phyloP scores from a whole-genome alignment of 2,888 invertebrate species.

The Pteria penguin region DNA sequence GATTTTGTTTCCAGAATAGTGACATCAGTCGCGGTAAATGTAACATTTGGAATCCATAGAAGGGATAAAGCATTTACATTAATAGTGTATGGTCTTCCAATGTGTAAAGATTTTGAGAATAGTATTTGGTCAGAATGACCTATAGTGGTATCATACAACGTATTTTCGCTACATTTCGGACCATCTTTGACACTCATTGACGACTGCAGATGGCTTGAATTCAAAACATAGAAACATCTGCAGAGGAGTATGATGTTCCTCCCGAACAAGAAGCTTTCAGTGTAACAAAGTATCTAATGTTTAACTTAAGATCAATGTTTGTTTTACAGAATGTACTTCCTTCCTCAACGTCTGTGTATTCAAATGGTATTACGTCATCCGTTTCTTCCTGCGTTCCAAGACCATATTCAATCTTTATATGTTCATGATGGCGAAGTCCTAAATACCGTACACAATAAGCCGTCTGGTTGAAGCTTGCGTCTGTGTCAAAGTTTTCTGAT shows the following conservation, averaged over 20 bases:
- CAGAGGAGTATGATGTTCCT: constrained; percentile 33
- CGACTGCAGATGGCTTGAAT: constrained; percentile 1
- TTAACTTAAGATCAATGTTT: neutral
- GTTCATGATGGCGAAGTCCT: constrained; percentile 22
- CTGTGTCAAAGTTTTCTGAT: constrained; percentile 6
- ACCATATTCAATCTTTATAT: constrained; percentile 17
- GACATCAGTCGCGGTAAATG: too few species aligned
- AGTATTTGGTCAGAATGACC: too few species aligned
- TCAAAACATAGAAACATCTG: constrained; percentile 44
- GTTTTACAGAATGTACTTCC: neutral
- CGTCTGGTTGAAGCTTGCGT: constrained; percentile 2
- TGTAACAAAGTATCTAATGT: constrained; percentile 5
- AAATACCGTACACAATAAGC: constrained; percentile 23
- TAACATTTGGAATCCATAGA: too few species aligned
- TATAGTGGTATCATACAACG: too few species aligned
- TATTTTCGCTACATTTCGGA: too few species aligned
- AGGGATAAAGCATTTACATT: too few species aligned
- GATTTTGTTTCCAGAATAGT: neutral
- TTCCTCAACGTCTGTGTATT: neutral
- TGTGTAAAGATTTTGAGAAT: too few species aligned
- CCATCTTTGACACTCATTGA: too few species aligned
- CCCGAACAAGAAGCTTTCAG: constrained; percentile 24
- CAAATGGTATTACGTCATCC: constrained; percentile 17
- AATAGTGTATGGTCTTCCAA: too few species aligned
- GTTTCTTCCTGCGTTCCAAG: constrained; percentile 13